Evolutionary conservation across 64 coral and sea anemone species (phyloP).

Genomic region (Orbicella faveolata): DNA sequence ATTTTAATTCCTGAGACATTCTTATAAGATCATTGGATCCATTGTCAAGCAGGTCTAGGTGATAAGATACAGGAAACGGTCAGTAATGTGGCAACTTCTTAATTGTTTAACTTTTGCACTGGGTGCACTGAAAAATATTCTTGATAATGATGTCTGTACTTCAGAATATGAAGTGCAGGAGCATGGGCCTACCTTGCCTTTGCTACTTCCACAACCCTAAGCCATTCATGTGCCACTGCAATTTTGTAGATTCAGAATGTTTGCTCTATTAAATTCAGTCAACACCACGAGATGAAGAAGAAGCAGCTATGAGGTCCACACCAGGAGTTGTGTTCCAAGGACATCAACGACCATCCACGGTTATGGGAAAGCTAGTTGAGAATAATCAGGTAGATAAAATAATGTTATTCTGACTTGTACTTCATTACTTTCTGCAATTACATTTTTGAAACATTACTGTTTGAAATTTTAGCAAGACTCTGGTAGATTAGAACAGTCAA

Average conservation of each 20-base stretch:
- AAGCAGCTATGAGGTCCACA: conserved; percentile 32
- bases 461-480: not conserved
- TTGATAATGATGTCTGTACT: too few species aligned
- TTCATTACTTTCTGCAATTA: not conserved
- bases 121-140: too few species aligned
- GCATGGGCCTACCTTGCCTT: too few species aligned
- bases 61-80: too few species aligned
- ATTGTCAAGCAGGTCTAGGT: too few species aligned
- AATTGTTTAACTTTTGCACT: too few species aligned
- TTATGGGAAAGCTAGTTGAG: conserved; percentile 12
- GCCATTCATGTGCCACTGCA: not conserved
- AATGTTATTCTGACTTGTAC: not conserved
- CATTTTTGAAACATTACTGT: too few species aligned
- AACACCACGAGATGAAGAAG: conserved; percentile 49
- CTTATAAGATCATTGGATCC: too few species aligned
- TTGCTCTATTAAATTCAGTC: conserved; percentile 21
- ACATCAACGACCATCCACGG: conserved; percentile 44
- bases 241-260: not conserved
- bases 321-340: conserved; percentile 58
- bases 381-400: conserved; percentile 19
- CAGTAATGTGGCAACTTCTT: too few species aligned
- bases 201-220: not conserved
- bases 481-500: not conserved
- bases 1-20: too few species aligned
- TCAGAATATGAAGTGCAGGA: too few species aligned